phyloP scores from a whole-genome alignment of 2,797 vertebrate species.

The Pseudopleuronectes americanus region DNA sequence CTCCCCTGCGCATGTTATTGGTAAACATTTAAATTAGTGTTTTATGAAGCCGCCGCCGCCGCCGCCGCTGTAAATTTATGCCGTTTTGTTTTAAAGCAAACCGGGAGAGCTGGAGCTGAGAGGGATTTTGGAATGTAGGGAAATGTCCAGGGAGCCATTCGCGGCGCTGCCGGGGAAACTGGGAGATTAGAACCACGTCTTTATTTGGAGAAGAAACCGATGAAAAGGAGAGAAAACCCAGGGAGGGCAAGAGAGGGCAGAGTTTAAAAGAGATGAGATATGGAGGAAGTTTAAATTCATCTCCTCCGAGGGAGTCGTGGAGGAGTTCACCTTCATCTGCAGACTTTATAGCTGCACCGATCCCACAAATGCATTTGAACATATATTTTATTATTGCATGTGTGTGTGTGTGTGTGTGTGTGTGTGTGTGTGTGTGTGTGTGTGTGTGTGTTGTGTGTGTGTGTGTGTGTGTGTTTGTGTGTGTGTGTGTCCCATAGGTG shows the following conservation, averaged over 20 bases:
- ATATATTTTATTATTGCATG: constrained; percentile 1
- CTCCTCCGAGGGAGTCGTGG: background rate
- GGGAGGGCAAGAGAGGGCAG: background rate
- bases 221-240: background rate
- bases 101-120: constrained; percentile 24
- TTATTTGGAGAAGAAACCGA: constrained; percentile 27
- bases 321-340: constrained; percentile 4
- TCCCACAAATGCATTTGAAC: background rate
- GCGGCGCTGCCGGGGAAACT: constrained; percentile 26
- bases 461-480: constrained; percentile 21
- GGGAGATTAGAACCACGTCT: constrained; percentile 23
- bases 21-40: constrained; percentile 25
- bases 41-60: constrained; percentile 23
- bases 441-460: constrained; percentile 30
- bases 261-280: constrained; percentile 6
- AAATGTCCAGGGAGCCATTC: constrained; percentile 69
- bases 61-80: constrained; percentile 54
- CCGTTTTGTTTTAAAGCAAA: constrained; percentile 40
- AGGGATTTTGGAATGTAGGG: constrained; percentile 64
- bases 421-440: constrained; percentile 13
- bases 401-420: constrained; percentile 24
- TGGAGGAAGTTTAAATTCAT: constrained; percentile 7
- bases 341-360: background rate
- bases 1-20: constrained; percentile 45
- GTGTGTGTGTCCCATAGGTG: constrained; percentile 78